phyloP scores from a whole-genome alignment of 1,140 invertebrate species.

The Drosophila equinoxialis region DNA sequence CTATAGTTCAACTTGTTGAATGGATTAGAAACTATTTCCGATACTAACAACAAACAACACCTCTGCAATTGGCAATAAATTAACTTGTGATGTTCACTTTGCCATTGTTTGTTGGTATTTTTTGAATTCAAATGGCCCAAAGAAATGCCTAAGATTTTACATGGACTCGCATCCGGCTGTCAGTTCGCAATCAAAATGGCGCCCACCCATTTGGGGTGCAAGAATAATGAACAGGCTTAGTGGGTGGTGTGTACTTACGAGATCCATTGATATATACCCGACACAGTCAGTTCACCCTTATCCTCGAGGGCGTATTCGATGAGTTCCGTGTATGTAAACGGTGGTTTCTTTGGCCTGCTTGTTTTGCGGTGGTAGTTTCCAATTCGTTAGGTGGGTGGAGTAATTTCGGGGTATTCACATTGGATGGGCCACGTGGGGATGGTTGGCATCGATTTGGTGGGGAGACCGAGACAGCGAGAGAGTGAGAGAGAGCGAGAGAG shows the following conservation, averaged over 20 bases:
- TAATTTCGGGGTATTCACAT: slow-evolving; percentile 3
- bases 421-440: slow-evolving; percentile 2
- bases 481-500: not conserved
- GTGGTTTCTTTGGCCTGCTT: slow-evolving; percentile 88
- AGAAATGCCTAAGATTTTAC: slow-evolving; percentile 74
- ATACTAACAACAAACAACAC: slow-evolving; percentile 5
- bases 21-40: slow-evolving; percentile 38
- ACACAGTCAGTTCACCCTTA: slow-evolving; percentile 93
- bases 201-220: slow-evolving; percentile 3
- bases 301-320: slow-evolving; percentile 93
- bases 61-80: not conserved
- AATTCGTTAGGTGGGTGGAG: slow-evolving; percentile 5
- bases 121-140: slow-evolving; percentile 45
- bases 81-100: slow-evolving; percentile 17
- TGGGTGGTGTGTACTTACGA: slow-evolving; percentile 88
- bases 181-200: slow-evolving; percentile 56
- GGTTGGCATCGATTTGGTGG: slow-evolving; percentile 55
- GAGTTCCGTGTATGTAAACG: slow-evolving; percentile 93
- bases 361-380: slow-evolving; percentile 70
- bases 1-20: slow-evolving; percentile 25
- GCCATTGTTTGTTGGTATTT: slow-evolving; percentile 31
- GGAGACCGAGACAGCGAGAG: no score
- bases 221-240: not conserved
- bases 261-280: slow-evolving; percentile 95
- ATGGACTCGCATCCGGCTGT: slow-evolving; percentile 72